Conservation (phyloP, 2,797 vertebrate genomes). For the Pangasius djambal region DNA sequence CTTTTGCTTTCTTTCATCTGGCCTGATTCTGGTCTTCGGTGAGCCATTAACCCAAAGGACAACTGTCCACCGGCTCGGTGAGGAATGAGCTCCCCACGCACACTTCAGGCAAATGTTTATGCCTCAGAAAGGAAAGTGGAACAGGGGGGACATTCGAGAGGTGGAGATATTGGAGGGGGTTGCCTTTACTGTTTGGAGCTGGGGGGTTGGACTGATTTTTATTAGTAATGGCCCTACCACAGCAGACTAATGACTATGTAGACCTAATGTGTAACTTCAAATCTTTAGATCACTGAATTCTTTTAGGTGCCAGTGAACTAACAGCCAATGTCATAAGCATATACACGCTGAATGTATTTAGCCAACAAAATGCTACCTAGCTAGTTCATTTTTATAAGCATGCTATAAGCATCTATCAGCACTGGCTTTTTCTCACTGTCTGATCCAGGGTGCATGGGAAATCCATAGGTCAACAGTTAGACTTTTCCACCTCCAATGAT, state of each 20-base stretch:
- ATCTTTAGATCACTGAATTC: not conserved
- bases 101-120: conserved; percentile 70
- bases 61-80: conserved; percentile 74
- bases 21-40: conserved; percentile 78
- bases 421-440: conserved; percentile 9
- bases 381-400: conserved; percentile 15
- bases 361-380: not conserved
- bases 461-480: conserved; percentile 32
- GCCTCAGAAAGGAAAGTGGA: conserved; percentile 62
- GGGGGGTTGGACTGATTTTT: conserved; percentile 48
- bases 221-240: conserved; percentile 45
- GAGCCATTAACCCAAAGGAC: conserved; percentile 81
- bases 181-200: conserved; percentile 30
- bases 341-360: not conserved
- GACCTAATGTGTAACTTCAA: conserved; percentile 1
- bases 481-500: conserved; percentile 43
- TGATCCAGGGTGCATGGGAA: conserved; percentile 33
- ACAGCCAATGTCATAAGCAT: not conserved
- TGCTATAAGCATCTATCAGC: conserved; percentile 33
- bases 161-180: conserved; percentile 39
- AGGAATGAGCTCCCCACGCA: conserved; percentile 77
- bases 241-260: conserved; percentile 12
- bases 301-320: not conserved
- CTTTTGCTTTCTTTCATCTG: conserved; percentile 81
- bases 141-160: conserved; percentile 47